Conservation (phyloP, 23 tunicate genomes). For the Styela plicata region DNA sequence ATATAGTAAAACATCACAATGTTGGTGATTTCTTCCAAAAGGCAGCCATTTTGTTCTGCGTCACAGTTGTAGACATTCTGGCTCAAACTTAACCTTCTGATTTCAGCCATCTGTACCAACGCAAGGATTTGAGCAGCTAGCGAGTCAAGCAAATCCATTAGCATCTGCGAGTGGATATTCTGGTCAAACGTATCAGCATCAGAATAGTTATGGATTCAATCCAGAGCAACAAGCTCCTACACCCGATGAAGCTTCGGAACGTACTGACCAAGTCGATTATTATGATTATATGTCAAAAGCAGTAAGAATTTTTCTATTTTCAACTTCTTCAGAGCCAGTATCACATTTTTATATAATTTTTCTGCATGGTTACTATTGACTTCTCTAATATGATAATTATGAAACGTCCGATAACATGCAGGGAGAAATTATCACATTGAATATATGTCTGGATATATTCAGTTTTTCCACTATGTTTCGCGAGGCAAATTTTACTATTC, state of each 20-base stretch:
- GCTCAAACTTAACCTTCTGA: too few relatives aligned
- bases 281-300: not conserved
- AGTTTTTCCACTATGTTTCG: too few relatives aligned
- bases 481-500: too few relatives aligned
- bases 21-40: too few relatives aligned
- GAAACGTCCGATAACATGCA: not conserved
- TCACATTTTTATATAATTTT: not conserved
- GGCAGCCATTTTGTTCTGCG: too few relatives aligned
- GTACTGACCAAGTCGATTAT: slow-evolving; percentile 14
- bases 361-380: not conserved
- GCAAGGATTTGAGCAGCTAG: slow-evolving; percentile 1
- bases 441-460: not conserved
- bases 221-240: not conserved
- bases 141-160: slow-evolving; percentile 25
- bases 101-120: slow-evolving; percentile 1
- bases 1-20: too few relatives aligned
- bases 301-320: not conserved
- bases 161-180: slow-evolving; percentile 8
- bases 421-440: not conserved
- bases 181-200: not conserved
- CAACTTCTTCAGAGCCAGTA: not conserved
- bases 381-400: not conserved
- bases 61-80: too few relatives aligned
- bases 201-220: slow-evolving; percentile 8
- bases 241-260: not conserved